Percentiles rank a stretch among this genome's conserved stretches.
These are phyloP conservation scores for Phataginus tetradactyla DNA, from an alignment of 2,797 vertebrate species.

Conservation along the genomic window DNA sequence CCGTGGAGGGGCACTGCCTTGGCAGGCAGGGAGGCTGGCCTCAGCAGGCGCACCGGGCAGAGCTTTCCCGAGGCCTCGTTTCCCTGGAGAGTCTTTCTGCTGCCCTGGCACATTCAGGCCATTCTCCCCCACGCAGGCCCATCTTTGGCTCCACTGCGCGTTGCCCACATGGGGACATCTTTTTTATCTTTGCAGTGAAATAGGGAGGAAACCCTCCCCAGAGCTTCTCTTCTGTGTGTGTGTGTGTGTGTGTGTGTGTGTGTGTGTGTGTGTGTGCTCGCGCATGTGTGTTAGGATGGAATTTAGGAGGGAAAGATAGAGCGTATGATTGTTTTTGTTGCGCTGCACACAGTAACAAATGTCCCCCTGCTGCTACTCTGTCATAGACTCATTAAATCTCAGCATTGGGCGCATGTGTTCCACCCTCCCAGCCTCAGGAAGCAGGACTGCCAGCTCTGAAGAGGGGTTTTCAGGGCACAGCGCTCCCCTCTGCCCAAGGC, in stretches of 20 bases:
- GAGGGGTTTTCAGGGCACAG: fast-evolving
- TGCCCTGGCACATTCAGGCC: neutral
- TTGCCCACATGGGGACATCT: neutral
- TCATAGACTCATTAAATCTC: neutral
- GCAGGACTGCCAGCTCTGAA: neutral
- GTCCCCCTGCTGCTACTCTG: neutral
- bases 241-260: neutral
- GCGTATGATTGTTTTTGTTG: neutral
- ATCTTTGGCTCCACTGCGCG: neutral
- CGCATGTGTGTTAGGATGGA: neutral
- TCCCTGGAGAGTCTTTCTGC: slow-evolving; percentile 18
- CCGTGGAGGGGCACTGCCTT: neutral
- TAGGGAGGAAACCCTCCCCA: neutral
- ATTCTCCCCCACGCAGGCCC: neutral
- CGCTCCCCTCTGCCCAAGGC: neutral
- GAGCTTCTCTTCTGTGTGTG: neutral
- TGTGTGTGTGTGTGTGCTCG: neutral
- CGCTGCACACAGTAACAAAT: no score
- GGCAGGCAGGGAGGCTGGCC: neutral
- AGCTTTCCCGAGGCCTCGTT: slow-evolving; percentile 33
- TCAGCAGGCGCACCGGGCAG: neutral
- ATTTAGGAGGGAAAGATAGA: neutral
- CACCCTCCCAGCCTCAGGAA: neutral
- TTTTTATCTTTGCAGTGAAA: neutral
- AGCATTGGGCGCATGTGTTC: fast-evolving